phyloP scores from a whole-genome alignment of 2,113 vertebrate genomes.

The Muscicapa adusta region DNA sequence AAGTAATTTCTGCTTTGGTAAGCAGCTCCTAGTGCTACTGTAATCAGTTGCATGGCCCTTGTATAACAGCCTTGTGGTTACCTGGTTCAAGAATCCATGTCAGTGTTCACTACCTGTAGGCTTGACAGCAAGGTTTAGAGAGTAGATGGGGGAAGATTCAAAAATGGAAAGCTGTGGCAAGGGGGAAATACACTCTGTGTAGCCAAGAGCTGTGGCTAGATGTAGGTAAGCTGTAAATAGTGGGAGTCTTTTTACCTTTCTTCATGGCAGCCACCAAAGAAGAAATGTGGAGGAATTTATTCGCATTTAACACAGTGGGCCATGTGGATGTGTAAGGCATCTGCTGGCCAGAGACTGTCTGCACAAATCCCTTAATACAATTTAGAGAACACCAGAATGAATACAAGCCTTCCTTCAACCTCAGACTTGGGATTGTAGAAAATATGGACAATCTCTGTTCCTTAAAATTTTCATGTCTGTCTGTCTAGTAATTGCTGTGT shows the following conservation, averaged over 20 bases:
- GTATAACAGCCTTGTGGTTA: background rate
- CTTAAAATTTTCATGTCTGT: background rate
- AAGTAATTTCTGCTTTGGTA: background rate
- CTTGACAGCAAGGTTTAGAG: background rate
- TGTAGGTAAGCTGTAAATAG: background rate
- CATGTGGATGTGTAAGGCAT: background rate
- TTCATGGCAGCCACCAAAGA: background rate
- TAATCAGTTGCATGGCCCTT: background rate
- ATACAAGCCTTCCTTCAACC: background rate
- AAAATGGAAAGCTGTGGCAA: background rate
- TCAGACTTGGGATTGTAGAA: background rate
- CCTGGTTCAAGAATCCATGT: background rate
- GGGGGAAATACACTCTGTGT: background rate
- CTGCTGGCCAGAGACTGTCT: background rate
- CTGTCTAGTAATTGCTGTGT: background rate
- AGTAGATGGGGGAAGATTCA: background rate
- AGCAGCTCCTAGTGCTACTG: background rate
- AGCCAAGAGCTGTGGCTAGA: background rate
- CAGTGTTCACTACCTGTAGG: background rate
- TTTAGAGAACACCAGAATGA: background rate
- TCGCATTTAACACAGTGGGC: background rate
- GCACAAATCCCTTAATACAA: background rate
- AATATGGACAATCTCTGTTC: background rate
- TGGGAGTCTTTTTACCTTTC: background rate
- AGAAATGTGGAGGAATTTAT: background rate